Percentiles rank a stretch among this genome's conserved stretches.
These are phyloP conservation scores for Phorcus lineatus DNA, from an alignment of 2,888 invertebrate genomes.

Conservation along the genomic window DNA sequence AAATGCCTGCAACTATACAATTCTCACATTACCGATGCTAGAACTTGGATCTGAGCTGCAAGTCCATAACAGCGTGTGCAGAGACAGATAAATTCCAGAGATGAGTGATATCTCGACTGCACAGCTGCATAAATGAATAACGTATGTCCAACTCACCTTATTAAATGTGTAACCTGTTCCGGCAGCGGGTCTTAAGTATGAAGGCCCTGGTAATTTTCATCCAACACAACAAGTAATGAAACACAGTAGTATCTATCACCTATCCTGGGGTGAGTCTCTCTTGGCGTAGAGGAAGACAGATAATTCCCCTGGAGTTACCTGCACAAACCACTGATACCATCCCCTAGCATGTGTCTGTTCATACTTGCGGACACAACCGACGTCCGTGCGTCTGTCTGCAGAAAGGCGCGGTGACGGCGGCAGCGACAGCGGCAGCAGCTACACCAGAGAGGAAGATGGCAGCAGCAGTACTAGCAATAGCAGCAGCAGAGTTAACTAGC, in stretches of 20 bases:
- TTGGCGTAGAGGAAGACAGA: background rate
- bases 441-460: background rate
- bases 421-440: background rate
- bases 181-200: background rate
- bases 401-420: background rate
- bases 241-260: background rate
- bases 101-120: background rate
- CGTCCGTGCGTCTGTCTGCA: background rate
- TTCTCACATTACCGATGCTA: background rate
- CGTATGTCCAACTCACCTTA: background rate
- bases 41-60: background rate
- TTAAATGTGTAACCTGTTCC: background rate
- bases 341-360: background rate
- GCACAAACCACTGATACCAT: background rate
- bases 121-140: background rate
- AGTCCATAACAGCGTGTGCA: background rate
- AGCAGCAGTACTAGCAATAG: slow-evolving; percentile 4
- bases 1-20: background rate
- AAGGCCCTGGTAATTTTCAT: slow-evolving; percentile 7
- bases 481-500: background rate
- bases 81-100: background rate
- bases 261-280: background rate
- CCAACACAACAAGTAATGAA: slow-evolving; percentile 4
- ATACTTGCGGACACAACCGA: background rate
- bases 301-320: background rate